Evolutionary conservation across 2,888 invertebrate species (phyloP).

Genomic region (Marasmarcha lunaedactyla): DNA sequence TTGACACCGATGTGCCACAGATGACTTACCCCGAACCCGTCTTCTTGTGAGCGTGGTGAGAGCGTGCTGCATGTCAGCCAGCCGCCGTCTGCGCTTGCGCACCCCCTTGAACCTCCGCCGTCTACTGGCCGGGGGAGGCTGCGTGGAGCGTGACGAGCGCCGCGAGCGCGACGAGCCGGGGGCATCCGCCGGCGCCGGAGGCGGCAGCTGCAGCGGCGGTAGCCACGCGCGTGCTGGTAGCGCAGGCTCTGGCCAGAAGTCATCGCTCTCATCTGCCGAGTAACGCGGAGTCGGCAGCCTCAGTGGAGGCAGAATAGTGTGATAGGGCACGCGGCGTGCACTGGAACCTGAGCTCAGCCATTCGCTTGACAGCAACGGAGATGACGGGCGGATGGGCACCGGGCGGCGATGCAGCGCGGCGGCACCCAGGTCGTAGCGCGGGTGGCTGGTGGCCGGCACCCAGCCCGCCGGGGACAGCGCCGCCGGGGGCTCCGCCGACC

Average conservation of each 20-base stretch:
- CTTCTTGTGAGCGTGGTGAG: neutral
- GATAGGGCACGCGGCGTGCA: conserved; percentile 29
- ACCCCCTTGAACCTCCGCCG: conserved; percentile 4
- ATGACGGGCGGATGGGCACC: conserved; percentile 25
- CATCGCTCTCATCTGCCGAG: conserved; percentile 25
- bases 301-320: conserved; percentile 42
- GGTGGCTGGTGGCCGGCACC: conserved; percentile 14
- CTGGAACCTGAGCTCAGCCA: conserved; percentile 19
- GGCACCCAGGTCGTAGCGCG: conserved; percentile 26
- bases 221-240: conserved; percentile 33
- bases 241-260: conserved; percentile 33
- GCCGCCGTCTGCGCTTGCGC: conserved; percentile 4
- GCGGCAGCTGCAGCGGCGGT: conserved; percentile 30
- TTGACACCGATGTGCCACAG: no score
- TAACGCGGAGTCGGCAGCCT: conserved; percentile 32
- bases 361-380: conserved; percentile 19
- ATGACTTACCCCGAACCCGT: neutral
- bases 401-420: conserved; percentile 17
- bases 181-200: conserved; percentile 12
- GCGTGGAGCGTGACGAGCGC: neutral
- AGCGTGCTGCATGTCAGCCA: neutral
- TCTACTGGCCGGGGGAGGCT: conserved; percentile 5
- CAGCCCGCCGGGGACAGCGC: conserved; percentile 39
- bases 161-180: neutral
- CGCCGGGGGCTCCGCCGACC: conserved; percentile 55